These are phyloP conservation scores for Harlomillsia oculata DNA, from an alignment of 1,140 invertebrate genomes.

Conservation along the genomic window DNA sequence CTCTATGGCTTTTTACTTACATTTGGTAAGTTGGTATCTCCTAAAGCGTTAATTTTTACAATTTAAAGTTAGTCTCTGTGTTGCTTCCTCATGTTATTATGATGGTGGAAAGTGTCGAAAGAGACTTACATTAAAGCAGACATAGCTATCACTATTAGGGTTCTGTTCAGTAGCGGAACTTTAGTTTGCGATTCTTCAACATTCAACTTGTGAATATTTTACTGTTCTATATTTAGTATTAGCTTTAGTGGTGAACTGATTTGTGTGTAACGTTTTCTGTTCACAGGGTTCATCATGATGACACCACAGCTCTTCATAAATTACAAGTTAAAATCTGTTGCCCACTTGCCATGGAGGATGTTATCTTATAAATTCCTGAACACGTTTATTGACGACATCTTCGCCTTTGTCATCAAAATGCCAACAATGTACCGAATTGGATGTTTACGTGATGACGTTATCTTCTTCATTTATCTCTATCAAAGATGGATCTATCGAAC, in stretches of 20 bases:
- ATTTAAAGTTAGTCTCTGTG: too few species aligned
- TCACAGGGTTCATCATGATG: conserved; percentile 95
- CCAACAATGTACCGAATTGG: conserved; percentile 78
- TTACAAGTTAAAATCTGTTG: conserved; percentile 97
- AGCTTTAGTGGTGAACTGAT: not conserved
- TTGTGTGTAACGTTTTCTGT: conserved; percentile 16
- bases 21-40: conserved; percentile 73
- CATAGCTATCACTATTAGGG: too few species aligned
- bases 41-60: too few species aligned
- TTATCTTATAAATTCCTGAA: conserved; percentile 99
- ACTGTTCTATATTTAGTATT: too few species aligned
- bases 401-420: conserved; percentile 99
- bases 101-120: too few species aligned
- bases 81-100: too few species aligned
- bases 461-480: conserved; percentile 97
- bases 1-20: conserved; percentile 96
- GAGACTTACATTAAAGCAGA: too few species aligned
- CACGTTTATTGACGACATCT: conserved; percentile 99
- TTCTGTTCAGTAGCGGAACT: too few species aligned
- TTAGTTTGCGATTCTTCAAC: too few species aligned
- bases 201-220: too few species aligned
- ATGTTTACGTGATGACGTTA: conserved; percentile 95
- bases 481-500: conserved; percentile 97
- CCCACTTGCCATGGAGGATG: conserved; percentile 98
- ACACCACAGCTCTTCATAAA: conserved; percentile 98